Percentiles rank a stretch among this genome's conserved stretches.
Evolutionary conservation across 2,888 invertebrate genomes (phyloP).

Genomic region (Helleia helle): DNA sequence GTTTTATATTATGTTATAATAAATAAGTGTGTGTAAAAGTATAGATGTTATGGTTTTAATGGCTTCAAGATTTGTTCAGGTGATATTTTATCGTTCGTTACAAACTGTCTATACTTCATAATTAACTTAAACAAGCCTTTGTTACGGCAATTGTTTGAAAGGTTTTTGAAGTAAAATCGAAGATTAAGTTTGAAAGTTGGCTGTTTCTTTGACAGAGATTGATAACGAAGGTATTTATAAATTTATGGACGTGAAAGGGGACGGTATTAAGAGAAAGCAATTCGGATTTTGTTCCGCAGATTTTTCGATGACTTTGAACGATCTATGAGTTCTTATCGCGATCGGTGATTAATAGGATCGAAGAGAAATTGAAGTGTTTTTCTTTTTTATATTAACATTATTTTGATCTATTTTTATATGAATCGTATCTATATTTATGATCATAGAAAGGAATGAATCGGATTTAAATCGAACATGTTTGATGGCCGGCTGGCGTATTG

Average conservation of each 20-base stretch:
- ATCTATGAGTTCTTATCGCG: conserved; percentile 1
- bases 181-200: conserved; percentile 35
- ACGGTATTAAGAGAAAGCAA: conserved; percentile 2
- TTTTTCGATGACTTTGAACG: neutral
- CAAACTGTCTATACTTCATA: neutral
- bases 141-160: conserved; percentile 9
- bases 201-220: conserved; percentile 32
- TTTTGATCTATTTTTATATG: too few relatives aligned
- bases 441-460: too few relatives aligned
- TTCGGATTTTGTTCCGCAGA: conserved; percentile 3
- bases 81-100: neutral
- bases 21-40: too few relatives aligned
- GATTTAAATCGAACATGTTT: too few relatives aligned
- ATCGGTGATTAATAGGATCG: neutral
- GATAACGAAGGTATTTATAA: conserved; percentile 9
- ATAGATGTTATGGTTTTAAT: too few relatives aligned
- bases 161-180: conserved; percentile 24
- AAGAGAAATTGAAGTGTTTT: too few relatives aligned
- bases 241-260: conserved; percentile 5
- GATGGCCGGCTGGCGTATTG: too few relatives aligned
- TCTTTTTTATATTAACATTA: too few relatives aligned
- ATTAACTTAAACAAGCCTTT: conserved; percentile 1
- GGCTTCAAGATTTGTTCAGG: too few relatives aligned
- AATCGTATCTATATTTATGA: too few relatives aligned
- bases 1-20: too few relatives aligned